Evolutionary conservation across 2,888 invertebrate species (phyloP), one percentile per base, ranked within the genome.

Genomic region (Pterobdella sp.): DNA sequence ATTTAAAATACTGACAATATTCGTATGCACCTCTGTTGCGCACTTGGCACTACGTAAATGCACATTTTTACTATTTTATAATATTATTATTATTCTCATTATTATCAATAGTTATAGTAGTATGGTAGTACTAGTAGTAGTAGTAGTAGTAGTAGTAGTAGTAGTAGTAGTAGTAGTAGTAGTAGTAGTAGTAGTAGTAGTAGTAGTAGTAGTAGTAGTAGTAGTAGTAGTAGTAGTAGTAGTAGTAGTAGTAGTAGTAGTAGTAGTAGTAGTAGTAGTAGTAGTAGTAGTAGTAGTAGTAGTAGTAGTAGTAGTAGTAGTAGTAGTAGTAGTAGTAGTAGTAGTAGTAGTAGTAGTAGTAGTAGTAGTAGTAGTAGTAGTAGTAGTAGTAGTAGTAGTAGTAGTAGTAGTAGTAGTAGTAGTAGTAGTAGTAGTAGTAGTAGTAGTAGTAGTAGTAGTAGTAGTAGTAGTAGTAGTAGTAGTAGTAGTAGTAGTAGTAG

Each of bases 371-470:
- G 31, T 4, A 10, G 18, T 34, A 4, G 14, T 14, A 64, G n/a
- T 10, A 4, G 65, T 65, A 65, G 65, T 65, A 65, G 65, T 65
- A 65, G 65, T 65, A 65, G 65, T 65, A 65, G 65, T 65, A 65
- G 65, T 65, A 65, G 65, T 65, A 65, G 65, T 65, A 65, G 65
- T 65, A 65, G 65, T 65, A 65, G 65, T 65, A 65, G 65, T 65
- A 65, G 65, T 65, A 65, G 65, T 65, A 65, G 65, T 29, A 65
- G 65, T 65, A 65, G 65, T 29, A 65, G 65, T 29, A 65, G 65
- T 65, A 65, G 65, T 29, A 65, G 65, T 65, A 65, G 65, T 29
- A 65, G 65, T 29, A 65, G 65, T 65, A 65, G 65, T 65, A 65
- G 65, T 65, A 65, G 65, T 65, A 65, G 65, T 65, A 65, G 65